These are phyloP conservation scores for Ceyx cyanopectus DNA, from an alignment of 2,113 vertebrate genomes.

Conservation along the genomic window DNA sequence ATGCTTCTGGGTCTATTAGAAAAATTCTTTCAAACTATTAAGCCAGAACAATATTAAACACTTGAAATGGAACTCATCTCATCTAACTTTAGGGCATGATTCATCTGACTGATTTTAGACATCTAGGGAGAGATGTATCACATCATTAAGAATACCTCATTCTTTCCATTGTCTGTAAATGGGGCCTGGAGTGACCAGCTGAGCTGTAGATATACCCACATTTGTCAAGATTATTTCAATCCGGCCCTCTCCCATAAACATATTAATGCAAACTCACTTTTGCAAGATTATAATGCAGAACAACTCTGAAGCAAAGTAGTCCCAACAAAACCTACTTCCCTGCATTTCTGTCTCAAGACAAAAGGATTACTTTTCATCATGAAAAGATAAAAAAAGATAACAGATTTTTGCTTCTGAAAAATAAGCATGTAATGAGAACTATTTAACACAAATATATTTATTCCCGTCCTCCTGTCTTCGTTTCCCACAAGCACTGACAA, in stretches of 20 bases:
- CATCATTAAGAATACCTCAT: constrained; percentile 57
- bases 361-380: neutral
- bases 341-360: neutral
- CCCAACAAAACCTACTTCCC: neutral
- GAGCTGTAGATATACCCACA: neutral
- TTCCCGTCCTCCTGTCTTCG: neutral
- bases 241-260: neutral
- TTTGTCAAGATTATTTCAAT: constrained; percentile 26
- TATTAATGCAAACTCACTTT: neutral
- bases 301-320: neutral
- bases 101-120: constrained; percentile 15
- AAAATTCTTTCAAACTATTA: too few species aligned
- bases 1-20: too few species aligned
- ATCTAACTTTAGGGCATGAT: constrained; percentile 57
- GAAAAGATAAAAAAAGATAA: neutral
- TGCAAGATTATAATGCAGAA: neutral
- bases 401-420: constrained; percentile 3
- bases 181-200: constrained; percentile 42
- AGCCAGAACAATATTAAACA: too few species aligned
- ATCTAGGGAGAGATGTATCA: constrained; percentile 40
- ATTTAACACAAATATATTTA: neutral
- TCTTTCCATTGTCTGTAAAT: constrained; percentile 38
- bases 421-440: neutral
- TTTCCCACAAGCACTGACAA: neutral
- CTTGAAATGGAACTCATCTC: too few species aligned